Evolutionary conservation across 1,140 invertebrate species (phyloP), one percentile per base, ranked within the genome.

Genomic region (Cotesia glomerata): DNA sequence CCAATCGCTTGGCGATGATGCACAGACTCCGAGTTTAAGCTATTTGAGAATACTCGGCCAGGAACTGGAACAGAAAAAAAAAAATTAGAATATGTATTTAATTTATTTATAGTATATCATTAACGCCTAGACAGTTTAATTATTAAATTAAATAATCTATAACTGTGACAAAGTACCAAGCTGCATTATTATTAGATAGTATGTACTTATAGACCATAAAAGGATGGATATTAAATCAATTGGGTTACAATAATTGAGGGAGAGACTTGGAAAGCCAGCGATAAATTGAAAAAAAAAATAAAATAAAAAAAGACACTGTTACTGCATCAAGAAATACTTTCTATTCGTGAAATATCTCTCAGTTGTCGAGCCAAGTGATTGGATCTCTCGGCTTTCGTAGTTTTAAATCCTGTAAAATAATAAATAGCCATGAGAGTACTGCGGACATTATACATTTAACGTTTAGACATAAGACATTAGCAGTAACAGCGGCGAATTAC

Each of bases 31-130:
- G 34, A 52, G 39, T 32, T 45, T 54, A 64, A 74, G 65, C 78
- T 86, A 85, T 85, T 85, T 86, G 80, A 86, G 80, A 77, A 80
- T 77, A 62, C 75, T 82, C 73, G 76, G 78, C 76, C 79, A 79
- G 81, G 78, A 56, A 78, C 83, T 85, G 78, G 5, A 85, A 84
- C 64, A 75, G 35, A 77, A 73, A 45, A 68, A 75, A 59, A 7
- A 32, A 59, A 32, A 34, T 56, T n/a, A 14, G 5, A 16, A 56
- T 2, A 59, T 34, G 32, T 18, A 56, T 18, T n/a, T 26, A 26
- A 26, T 3, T 26, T 26, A 26, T 26, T 26, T 26, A 26, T 26
- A 26, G 26, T 26, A 26, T 26, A 26, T 26, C 26, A 26, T 26
- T 26, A 26, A 26, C 26, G 26, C 26, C 26, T 26, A 3, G 26